Base-by-base conservation (phyloP, 2,888 invertebrate genomes). In the Eudasyphora cyanicolor region DNA sequence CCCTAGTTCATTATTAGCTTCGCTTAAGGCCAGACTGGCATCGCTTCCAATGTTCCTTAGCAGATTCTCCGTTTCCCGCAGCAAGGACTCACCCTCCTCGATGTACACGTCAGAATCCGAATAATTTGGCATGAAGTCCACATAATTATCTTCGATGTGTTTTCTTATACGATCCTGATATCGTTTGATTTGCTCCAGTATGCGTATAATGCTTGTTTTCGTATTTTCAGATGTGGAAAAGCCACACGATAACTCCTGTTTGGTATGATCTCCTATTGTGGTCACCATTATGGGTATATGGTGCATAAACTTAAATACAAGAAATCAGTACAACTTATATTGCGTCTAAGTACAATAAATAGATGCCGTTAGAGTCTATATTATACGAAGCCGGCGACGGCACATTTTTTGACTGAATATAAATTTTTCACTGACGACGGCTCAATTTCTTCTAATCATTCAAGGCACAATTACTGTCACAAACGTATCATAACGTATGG, bases 1-100 rank as follows among this genome's bases (percentile, higher is more conserved):
- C 51, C 94, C 93, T 85, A 96, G 92, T 88, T 95, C 95, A 67
- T 93, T 93, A 71, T 94, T 93, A 0, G 95, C 94, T 78, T 94
- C 93, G 2, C 93, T 91, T 51, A 96, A 92, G 85, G 95, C 94
- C 24, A 93, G 92, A 89, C 94, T 94, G 0, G 94, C 94, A 81
- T 94, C 93, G 69, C 94, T 93, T 87, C 95, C 94, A 82, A 96
- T 86, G n/a, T 87, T 88, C 17, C 89, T 87, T 0, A 92, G 83
- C 10, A 92, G 79, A 29, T 90, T 85, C 27, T 88, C 87, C 0
- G 91, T 88, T 77, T 92, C 91, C 1, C 87, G 86, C 29, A 89
- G 85, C 0, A 92, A 76, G 0, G 88, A 82, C 24, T 88, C 87
- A 0, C 90, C 89, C 51, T 92, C 91, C 5, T 90, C 89, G 24